These are phyloP conservation scores for Villa cingulata DNA, from an alignment of 2,888 invertebrate genomes.

Conservation along the genomic window DNA sequence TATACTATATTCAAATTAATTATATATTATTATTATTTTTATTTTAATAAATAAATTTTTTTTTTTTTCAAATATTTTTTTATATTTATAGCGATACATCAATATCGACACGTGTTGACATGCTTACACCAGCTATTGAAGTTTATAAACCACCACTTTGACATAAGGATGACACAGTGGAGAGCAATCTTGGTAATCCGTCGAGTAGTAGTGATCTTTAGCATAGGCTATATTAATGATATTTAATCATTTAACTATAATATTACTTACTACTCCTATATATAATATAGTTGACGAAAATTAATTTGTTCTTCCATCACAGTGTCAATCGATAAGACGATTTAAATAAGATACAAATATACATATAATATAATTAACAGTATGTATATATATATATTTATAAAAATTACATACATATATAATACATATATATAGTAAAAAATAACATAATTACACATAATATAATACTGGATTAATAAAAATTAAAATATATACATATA, in stretches of 20 bases:
- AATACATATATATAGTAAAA: no score
- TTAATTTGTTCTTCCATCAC: conserved; percentile 38
- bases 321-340: conserved; percentile 38
- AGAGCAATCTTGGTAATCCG: conserved; percentile 38
- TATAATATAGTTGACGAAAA: conserved; percentile 24
- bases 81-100: conserved; percentile 47
- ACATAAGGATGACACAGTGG: conserved; percentile 39
- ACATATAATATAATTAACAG: no score
- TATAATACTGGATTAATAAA: no score
- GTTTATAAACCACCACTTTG: conserved; percentile 38
- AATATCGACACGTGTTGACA: conserved; percentile 55
- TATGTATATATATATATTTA: no score
- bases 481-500: no score
- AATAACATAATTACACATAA: no score
- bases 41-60: not conserved
- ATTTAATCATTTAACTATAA: not conserved
- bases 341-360: no score
- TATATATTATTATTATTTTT: not conserved
- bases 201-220: conserved; percentile 38
- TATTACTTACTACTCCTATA: not conserved
- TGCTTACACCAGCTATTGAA: conserved; percentile 42
- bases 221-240: conserved; percentile 27
- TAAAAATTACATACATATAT: no score
- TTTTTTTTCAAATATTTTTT: conserved; percentile 8
- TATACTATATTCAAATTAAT: not conserved